Percentiles rank a stretch among this genome's conserved stretches.
Evolutionary conservation across 2,888 invertebrate genomes (phyloP).

Genomic region (Patella ulyssiponensis): DNA sequence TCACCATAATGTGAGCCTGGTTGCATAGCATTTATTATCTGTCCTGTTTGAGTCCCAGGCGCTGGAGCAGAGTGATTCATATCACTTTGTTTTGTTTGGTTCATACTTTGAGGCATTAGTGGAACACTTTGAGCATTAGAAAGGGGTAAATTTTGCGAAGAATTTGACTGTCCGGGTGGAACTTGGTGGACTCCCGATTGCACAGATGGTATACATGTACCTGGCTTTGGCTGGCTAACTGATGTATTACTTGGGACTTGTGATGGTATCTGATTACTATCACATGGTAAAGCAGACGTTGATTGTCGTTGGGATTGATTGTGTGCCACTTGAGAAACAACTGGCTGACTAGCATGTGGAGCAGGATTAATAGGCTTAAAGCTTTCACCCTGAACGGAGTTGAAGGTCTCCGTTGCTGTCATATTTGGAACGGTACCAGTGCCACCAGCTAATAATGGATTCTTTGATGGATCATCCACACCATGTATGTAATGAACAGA

Average conservation of each 20-base stretch:
- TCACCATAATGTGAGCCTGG: background rate
- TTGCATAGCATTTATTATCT: background rate
- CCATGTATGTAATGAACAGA: slow-evolving; percentile 69
- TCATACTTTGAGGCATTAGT: background rate
- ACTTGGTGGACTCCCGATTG: background rate
- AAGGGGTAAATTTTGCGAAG: slow-evolving; percentile 2
- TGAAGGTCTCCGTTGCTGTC: slow-evolving; percentile 35
- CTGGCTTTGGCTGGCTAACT: background rate
- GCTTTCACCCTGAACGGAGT: slow-evolving; percentile 36
- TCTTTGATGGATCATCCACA: slow-evolving; percentile 68
- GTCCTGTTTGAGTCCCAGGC: background rate
- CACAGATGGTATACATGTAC: background rate
- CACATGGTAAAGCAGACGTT: slow-evolving; percentile 25
- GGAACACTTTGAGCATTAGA: slow-evolving; percentile 8
- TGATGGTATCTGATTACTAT: background rate
- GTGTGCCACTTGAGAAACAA: slow-evolving; percentile 34
- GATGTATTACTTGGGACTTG: background rate
- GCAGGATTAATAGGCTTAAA: slow-evolving; percentile 58
- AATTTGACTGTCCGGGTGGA: background rate
- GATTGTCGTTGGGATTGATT: slow-evolving; percentile 38
- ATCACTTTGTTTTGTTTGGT: background rate
- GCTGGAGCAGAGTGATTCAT: background rate
- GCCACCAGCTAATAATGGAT: slow-evolving; percentile 58
- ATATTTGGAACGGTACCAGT: slow-evolving; percentile 43
- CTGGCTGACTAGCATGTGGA: slow-evolving; percentile 43